Evolutionary conservation across 1,140 invertebrate species (phyloP).

Genomic region (Gerris buenoi): DNA sequence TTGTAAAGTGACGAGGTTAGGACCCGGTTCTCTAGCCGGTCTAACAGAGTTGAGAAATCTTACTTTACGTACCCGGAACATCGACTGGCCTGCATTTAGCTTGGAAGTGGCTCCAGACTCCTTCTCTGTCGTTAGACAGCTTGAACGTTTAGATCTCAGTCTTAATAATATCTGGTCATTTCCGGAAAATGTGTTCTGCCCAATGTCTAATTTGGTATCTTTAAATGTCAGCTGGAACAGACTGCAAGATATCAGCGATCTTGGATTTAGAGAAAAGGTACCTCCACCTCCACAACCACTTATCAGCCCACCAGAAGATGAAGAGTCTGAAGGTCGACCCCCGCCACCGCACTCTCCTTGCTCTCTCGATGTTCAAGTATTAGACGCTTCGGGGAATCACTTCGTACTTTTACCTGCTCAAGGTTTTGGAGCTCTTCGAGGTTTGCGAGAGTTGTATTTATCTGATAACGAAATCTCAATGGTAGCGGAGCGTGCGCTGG

Average conservation of each 20-base stretch:
- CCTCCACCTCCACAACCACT: constrained; percentile 30
- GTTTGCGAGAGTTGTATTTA: constrained; percentile 57
- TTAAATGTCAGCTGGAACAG: constrained; percentile 72
- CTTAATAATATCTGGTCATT: constrained; percentile 78
- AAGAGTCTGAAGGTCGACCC: constrained; percentile 18
- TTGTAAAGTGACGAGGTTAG: constrained; percentile 68
- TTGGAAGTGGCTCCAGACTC: constrained; percentile 58
- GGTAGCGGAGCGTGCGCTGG: constrained; percentile 63
- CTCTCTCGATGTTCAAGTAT: constrained; percentile 57
- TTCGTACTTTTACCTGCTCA: constrained; percentile 61
- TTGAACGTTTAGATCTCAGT: constrained; percentile 70
- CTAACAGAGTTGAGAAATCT: constrained; percentile 61
- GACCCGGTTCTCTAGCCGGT: constrained; percentile 52
- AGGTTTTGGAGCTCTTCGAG: constrained; percentile 57
- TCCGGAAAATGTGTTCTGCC: constrained; percentile 69
- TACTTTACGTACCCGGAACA: constrained; percentile 62
- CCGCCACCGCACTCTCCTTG: constrained; percentile 38
- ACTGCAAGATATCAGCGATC: constrained; percentile 63
- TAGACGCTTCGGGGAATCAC: constrained; percentile 73
- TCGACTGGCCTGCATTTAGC: constrained; percentile 56
- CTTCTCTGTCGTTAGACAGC: constrained; percentile 49
- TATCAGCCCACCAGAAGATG: constrained; percentile 24
- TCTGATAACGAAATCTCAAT: constrained; percentile 72
- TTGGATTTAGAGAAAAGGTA: constrained; percentile 48
- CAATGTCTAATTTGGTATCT: constrained; percentile 54